Evolutionary conservation across 2,797 vertebrate genomes (phyloP), one percentile per base, ranked within the genome.

Genomic region (Takifugu rubripes): DNA sequence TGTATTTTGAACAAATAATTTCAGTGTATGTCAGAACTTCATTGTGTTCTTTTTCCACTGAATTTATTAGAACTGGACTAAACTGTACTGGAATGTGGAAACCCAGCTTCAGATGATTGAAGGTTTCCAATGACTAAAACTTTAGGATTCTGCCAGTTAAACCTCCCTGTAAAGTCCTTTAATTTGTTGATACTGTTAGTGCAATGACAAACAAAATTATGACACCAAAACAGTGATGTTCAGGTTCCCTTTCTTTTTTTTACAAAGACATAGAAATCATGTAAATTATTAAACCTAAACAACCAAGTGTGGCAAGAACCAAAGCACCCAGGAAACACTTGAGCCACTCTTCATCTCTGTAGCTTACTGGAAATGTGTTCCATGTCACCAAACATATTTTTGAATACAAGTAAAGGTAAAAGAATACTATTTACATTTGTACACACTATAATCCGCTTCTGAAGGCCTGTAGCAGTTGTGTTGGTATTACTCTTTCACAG

Each of bases 381-480:
- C 33, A 55, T 65, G 59, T 75, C 44, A 77, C 52, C 44, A 75
- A 66, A 71, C 6, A 31, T 36, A 12, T 60, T 42, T 63, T 66
- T 74, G 54, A 25, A 43, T 55, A 52, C 53, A 25, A 65, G 52
- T 61, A 50, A 64, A 66, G 62, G 25, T 21, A 33, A 33, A 33
- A 33, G 10, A 33, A 49, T 57, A 56, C 69, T 52, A 66, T 72
- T 70, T 52, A 59, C 66, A 69, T 64, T 63, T 77, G 71, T 72
- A 67, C 46, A 61, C 68, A 56, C 57, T 78, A 77, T 85, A 83
- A 70, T 68, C 66, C 58, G 58, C 62, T 60, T 77, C 58, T 65
- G 31, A 72, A 61, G 44, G 67, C 46, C 56, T 70, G 70, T 66
- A 58, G 70, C 25, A 42, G 62, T 74, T 64, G 64, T 74, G 66